Evolutionary conservation across 2,888 invertebrate species (phyloP), one percentile per base, ranked within the genome.

Genomic region (Ichneumon xanthorius): DNA sequence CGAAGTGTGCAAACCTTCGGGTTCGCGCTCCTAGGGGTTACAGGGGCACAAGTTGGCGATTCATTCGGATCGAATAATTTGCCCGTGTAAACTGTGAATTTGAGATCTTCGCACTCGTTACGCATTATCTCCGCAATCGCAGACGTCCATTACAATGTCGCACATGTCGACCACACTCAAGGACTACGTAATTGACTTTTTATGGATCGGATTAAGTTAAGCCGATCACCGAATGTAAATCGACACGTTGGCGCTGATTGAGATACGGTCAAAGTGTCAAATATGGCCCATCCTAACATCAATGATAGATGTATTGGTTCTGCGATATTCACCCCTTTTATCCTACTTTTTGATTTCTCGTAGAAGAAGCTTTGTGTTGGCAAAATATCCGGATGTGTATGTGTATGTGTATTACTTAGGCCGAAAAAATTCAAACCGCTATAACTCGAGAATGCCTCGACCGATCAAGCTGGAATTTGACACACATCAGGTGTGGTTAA

Each of bases 41-140:
- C 40, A 9, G 22, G 48, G 26, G 6, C 16, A 16, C 45, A 7
- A 61, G 19, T 65, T 26, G 53, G 45, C 5, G 45, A 65, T 58
- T 67, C 48, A 70, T 75, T 83, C 70, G 68, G 61, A 61, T 33
- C 55, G 67, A 67, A 80, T 73, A 80, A 80, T 67, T 67, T 65
- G n/a, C 5, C 58, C 4, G 11, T 0, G 26, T 14, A 26, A 26
- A 58, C 14, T 3, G 58, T 58, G 14, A 22, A 58, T 11, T 26
- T 26, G 26, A 11, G 14, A 58, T 26, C 26, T 14, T 58, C 26
- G 4, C 58, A 58, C 58, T 58, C 26, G 26, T 58, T 26, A 58
- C 26, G 58, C 58, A 11, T 58, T 58, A 26, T 26, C 22, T 58
- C 26, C 26, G 58, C 14, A 4, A 26, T 22, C 14, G 14, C 4